Conservation (phyloP, 2,797 vertebrate genomes). For the Sebastes iracundus region DNA sequence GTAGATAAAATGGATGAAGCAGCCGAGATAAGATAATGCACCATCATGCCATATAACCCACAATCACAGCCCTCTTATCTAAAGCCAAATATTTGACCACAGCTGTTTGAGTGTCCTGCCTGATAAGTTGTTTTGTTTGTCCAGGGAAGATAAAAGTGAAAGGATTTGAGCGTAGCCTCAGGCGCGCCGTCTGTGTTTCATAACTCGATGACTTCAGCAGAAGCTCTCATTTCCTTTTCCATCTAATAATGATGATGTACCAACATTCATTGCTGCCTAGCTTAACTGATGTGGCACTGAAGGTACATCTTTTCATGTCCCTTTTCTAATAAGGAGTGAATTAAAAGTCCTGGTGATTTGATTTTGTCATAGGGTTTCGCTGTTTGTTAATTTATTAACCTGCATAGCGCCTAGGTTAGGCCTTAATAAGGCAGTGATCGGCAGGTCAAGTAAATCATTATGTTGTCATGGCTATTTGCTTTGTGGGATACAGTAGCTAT, state of each 20-base stretch:
- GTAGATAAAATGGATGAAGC: constrained; percentile 18
- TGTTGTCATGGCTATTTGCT: neutral
- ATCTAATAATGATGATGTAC: neutral
- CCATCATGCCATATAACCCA: constrained; percentile 21
- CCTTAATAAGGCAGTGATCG: neutral
- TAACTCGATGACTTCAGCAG: constrained; percentile 8
- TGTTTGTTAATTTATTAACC: neutral
- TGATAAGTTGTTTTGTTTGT: constrained; percentile 72
- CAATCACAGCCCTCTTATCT: constrained; percentile 70
- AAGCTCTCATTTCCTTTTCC: neutral
- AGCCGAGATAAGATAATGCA: constrained; percentile 46
- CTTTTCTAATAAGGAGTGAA: neutral
- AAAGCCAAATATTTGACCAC: constrained; percentile 75
- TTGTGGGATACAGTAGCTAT: neutral
- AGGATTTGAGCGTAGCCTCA: constrained; percentile 29
- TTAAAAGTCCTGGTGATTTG: neutral
- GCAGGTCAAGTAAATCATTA: neutral
- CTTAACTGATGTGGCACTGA: neutral
- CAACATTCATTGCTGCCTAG: neutral
- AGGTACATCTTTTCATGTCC: neutral
- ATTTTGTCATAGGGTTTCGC: neutral
- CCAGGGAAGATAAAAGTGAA: constrained; percentile 49
- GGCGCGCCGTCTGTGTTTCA: neutral
- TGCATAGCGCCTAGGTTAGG: neutral
- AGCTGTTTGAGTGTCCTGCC: constrained; percentile 54